Evolutionary conservation across 1,140 invertebrate genomes (phyloP).

Genomic region (Littorina saxatilis): DNA sequence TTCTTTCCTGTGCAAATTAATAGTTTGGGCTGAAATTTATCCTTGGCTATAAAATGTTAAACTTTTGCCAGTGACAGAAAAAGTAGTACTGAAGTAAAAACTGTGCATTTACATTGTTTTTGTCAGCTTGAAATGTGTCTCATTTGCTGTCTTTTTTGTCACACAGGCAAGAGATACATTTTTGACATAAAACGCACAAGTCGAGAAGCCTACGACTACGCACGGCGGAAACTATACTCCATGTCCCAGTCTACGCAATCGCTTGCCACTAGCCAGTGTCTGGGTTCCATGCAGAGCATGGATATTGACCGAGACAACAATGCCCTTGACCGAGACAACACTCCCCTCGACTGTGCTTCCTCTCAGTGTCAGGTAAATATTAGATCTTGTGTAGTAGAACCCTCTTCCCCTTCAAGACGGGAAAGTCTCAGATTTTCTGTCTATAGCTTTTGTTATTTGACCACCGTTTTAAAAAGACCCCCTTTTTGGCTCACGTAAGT

Average conservation of each 20-base stretch:
- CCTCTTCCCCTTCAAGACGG: not conserved
- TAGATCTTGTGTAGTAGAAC: too few relatives aligned
- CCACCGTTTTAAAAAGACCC: too few relatives aligned
- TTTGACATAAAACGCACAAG: conserved; percentile 92
- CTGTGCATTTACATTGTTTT: too few relatives aligned
- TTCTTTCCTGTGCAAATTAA: too few relatives aligned
- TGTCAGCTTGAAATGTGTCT: too few relatives aligned
- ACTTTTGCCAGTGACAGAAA: too few relatives aligned
- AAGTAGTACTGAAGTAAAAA: too few relatives aligned
- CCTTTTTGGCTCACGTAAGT: too few relatives aligned
- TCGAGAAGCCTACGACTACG: conserved; percentile 91
- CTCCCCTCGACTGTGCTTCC: conserved; percentile 5
- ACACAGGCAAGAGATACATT: conserved; percentile 88
- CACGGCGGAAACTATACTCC: conserved; percentile 82
- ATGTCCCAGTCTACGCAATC: conserved; percentile 26
- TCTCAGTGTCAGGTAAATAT: conserved; percentile 48
- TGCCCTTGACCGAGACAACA: conserved; percentile 40
- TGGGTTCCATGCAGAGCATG: conserved; percentile 29
- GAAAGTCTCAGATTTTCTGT: not conserved
- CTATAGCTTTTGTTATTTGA: not conserved
- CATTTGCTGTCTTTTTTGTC: conserved; percentile 23
- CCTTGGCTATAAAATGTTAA: too few relatives aligned
- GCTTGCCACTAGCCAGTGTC: conserved; percentile 28
- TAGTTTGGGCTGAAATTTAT: too few relatives aligned
- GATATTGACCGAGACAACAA: conserved; percentile 29